Base-by-base conservation (phyloP, 2,797 vertebrate species). In the Poeciliopsis turneri region DNA sequence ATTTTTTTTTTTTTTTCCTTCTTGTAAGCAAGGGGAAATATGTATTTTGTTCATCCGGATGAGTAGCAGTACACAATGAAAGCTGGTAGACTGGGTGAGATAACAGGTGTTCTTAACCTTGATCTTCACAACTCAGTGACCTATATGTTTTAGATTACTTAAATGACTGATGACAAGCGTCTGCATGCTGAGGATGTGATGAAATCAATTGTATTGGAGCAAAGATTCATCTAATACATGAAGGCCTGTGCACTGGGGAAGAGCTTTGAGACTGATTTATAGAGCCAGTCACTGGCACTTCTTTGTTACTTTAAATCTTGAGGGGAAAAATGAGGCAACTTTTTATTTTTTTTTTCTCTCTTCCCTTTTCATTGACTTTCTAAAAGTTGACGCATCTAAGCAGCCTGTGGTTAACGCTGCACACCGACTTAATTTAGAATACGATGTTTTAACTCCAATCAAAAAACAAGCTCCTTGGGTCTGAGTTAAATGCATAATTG, bases 401-500 rank as follows among this genome's bases (percentile, higher is more conserved):
- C 20, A 23, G 18, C 33, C 10, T 23, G 18, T 41, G 20, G 64
- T 25, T 68, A 25, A 25, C 23, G 0, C 36, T 25, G 9, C 36
- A 25, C 36, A 41, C 9, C 0, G 1, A 66, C 20, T 25, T 68
- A 1, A 66, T 66, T 66, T 66, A 39, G 30, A 41, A 25, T 12
- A 66, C 39, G 2, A 64, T 64, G 33, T 36, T 68, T 41, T 39
- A 41, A 68, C 20, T 41, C 20, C 20, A 41, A 25, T 25, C 20
- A 39, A 25, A 68, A 68, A 41, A 68, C 36, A 5, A 25, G 20
- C 61, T 66, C 7, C 30, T 33, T 41, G 18, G 2, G 36, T 73
- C 73, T 78, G 10, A 72, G 41, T 49, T 66, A n/a, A 33, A 53
- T 71, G 41, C 71, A 9, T 16, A 20, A n/a, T 64, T 79, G 12